A percentile compares a stretch with the other conserved stretches of the same genome.
These are phyloP conservation scores for Podargus strigoides DNA, from an alignment of 2,797 vertebrate genomes.

Conservation along the genomic window DNA sequence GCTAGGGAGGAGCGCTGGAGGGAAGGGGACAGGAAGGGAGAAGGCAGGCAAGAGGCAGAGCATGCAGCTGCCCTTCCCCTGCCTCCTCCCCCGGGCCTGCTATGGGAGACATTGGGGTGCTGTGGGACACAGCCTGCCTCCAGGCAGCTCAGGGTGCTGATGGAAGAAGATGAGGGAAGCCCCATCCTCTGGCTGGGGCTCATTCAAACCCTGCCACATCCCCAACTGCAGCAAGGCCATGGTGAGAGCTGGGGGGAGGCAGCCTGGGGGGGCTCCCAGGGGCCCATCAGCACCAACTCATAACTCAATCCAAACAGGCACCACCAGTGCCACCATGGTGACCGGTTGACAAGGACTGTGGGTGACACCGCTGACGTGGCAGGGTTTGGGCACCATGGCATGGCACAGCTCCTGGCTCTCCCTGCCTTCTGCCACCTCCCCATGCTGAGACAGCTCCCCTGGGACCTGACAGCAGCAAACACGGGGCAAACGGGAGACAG, in stretches of 20 bases:
- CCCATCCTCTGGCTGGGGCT: neutral
- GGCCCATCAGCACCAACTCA: neutral
- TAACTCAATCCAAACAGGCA: neutral
- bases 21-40: neutral
- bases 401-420: neutral
- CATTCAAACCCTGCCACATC: neutral
- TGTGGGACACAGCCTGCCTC: neutral
- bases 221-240: neutral
- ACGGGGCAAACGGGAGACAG: neutral
- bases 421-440: neutral
- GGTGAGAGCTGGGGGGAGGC: neutral
- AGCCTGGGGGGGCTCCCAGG: neutral
- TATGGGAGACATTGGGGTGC: neutral
- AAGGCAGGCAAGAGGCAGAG: neutral
- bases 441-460: neutral
- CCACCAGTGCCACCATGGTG: neutral
- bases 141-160: neutral
- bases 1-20: neutral
- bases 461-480: neutral
- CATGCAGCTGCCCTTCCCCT: rapidly evolving
- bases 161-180: neutral
- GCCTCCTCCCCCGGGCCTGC: too few relatives aligned
- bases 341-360: neutral
- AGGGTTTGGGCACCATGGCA: neutral
- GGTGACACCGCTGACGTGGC: neutral